Evolutionary conservation across 2,797 vertebrate species (phyloP).

Genomic region (Paedocypris micromegethes): DNA sequence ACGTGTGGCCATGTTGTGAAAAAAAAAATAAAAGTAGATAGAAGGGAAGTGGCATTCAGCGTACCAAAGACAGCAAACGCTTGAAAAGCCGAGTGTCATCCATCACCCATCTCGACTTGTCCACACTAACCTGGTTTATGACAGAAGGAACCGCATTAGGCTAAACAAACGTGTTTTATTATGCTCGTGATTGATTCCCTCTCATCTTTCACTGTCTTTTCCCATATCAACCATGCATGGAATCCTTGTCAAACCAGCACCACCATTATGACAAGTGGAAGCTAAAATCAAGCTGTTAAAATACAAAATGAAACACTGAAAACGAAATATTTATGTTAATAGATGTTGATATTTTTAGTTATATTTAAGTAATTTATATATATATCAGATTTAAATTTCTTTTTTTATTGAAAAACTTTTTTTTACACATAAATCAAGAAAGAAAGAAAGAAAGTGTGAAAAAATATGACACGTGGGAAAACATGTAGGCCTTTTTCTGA

Average conservation of each 20-base stretch:
- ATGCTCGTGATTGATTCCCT: conserved; percentile 47
- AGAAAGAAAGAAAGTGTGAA: no score
- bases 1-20: conserved; percentile 4
- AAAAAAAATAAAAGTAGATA: conserved; percentile 1
- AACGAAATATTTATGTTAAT: not conserved
- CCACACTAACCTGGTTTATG: conserved; percentile 47
- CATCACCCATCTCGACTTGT: conserved; percentile 40
- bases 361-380: no score
- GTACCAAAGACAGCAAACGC: conserved; percentile 22
- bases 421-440: no score
- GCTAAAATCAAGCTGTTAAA: no score
- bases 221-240: conserved; percentile 29
- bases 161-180: conserved; percentile 43
- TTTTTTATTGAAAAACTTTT: no score
- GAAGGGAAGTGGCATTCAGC: not conserved
- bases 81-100: conserved; percentile 33
- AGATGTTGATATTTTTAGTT: no score
- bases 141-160: conserved; percentile 48
- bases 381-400: no score
- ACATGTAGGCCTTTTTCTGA: no score
- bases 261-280: no score
- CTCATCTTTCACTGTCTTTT: conserved; percentile 41
- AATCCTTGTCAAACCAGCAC: conserved; percentile 15
- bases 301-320: not conserved
- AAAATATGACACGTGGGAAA: no score